Base-by-base conservation (phyloP, 2,113 vertebrate species). In the Campylorhamphus procurvoides region DNA sequence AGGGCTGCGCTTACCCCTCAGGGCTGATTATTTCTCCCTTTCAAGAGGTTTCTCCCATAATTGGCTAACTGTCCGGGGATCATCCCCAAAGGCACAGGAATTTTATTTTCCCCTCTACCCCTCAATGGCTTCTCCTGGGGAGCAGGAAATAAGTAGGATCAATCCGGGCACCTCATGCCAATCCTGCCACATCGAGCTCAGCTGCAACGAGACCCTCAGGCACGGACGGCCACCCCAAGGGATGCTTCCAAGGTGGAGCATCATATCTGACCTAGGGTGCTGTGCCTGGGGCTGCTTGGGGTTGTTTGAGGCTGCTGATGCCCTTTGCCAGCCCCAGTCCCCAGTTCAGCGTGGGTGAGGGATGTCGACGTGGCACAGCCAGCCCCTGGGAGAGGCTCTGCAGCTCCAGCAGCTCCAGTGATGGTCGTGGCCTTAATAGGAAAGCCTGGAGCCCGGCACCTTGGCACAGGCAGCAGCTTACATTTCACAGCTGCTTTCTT, bases 371-470 rank as follows among this genome's bases (percentile, higher is more conserved):
- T 90, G 87, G 89, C 92, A 82, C 78, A 53, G 49, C 24, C 74
- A 77, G 78, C 72, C 59, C 62, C 50, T 0, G 1, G n/a, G 59
- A 69, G 82, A 86, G 87, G 77, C 55, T 80, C 75, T 46, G 88
- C 83, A 80, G 93, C 96, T 84, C 76, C 82, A 84, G 95, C 77
- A 78, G 89, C 87, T 87, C 94, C 93, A 89, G 74, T 18, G 33
- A 90, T 92, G 95, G 94, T 96, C 28, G 4, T 97, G 88, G 95
- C 96, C 96, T 95, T 96, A 96, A 97, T 97, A 97, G 97, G 95
- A 97, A 96, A 97, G 95, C 75, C 87, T 97, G 94, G 86, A 95
- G 94, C 91, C 64, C 83, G 0, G 74, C 90, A 94, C 93, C 94
- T 96, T 97, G 96, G 96, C 96, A 94, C 90, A 74, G 81, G 90